Conservation (phyloP, 2,113 vertebrate species). For the Zapornia atra region DNA sequence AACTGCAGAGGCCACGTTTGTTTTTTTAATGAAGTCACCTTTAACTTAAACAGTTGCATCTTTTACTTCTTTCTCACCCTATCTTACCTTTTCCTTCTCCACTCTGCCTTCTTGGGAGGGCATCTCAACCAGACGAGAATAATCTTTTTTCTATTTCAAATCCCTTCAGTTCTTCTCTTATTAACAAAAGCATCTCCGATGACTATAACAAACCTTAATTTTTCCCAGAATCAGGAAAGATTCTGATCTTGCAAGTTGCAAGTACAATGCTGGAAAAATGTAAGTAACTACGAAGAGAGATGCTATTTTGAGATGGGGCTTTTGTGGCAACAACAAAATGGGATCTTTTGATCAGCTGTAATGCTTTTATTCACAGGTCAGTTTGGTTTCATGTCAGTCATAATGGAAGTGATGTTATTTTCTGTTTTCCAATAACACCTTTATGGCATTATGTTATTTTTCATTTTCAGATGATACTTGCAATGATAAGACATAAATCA, state of each 20-base stretch:
- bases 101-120: not conserved
- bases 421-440: constrained; percentile 29
- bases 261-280: not conserved
- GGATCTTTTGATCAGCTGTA: constrained; percentile 8
- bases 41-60: not conserved
- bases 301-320: not conserved
- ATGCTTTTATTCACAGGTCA: constrained; percentile 23
- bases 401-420: constrained; percentile 43
- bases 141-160: not conserved
- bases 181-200: not conserved
- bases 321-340: not conserved
- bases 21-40: not conserved
- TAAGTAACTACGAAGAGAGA: not conserved
- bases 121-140: not conserved
- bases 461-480: constrained; percentile 35
- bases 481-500: constrained; percentile 27
- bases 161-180: not conserved
- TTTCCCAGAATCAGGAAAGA: not conserved
- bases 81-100: not conserved
- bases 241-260: not conserved
- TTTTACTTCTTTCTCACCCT: not conserved
- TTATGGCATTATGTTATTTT: constrained; percentile 20
- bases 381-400: constrained; percentile 17
- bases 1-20: not conserved
- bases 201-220: not conserved